A percentile compares a stretch with the other conserved stretches of the same genome.
phyloP scores from a whole-genome alignment of 1,140 invertebrate genomes.

The Achatina immaculata region DNA sequence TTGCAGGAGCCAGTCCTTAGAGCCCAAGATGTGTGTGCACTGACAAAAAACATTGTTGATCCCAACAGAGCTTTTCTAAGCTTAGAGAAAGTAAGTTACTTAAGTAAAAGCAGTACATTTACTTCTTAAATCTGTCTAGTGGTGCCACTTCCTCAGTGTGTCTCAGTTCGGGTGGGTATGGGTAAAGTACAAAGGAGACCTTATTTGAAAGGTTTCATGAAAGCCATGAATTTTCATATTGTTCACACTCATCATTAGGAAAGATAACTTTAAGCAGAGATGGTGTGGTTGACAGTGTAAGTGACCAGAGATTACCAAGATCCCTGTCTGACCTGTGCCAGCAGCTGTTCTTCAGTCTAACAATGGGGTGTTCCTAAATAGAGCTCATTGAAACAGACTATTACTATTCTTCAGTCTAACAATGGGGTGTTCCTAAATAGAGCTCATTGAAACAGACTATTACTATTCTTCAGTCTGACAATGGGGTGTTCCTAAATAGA shows the following conservation, averaged over 20 bases:
- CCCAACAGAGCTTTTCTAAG: slow-evolving; percentile 76
- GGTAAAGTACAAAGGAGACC: not conserved
- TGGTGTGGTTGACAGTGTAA: not conserved
- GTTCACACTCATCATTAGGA: not conserved
- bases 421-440: no score
- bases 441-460: no score
- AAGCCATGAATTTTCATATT: not conserved
- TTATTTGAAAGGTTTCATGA: not conserved
- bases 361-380: no score
- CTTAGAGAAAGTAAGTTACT: slow-evolving; percentile 74
- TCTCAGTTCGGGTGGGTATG: not conserved
- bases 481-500: no score
- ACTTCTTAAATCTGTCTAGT: not conserved
- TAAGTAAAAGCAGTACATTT: not conserved
- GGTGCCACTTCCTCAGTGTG: not conserved
- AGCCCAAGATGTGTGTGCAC: slow-evolving; percentile 78
- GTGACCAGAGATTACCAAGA: no score
- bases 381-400: no score
- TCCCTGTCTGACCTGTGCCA: no score
- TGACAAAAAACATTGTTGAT: slow-evolving; percentile 73
- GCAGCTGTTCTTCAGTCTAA: no score
- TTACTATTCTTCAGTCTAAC: no score
- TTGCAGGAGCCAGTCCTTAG: slow-evolving; percentile 77
- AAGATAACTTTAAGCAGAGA: not conserved
- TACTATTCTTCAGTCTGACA: no score